Evolutionary conservation across 2,113 vertebrate species (phyloP).

Genomic region (Oceanodroma tethys): DNA sequence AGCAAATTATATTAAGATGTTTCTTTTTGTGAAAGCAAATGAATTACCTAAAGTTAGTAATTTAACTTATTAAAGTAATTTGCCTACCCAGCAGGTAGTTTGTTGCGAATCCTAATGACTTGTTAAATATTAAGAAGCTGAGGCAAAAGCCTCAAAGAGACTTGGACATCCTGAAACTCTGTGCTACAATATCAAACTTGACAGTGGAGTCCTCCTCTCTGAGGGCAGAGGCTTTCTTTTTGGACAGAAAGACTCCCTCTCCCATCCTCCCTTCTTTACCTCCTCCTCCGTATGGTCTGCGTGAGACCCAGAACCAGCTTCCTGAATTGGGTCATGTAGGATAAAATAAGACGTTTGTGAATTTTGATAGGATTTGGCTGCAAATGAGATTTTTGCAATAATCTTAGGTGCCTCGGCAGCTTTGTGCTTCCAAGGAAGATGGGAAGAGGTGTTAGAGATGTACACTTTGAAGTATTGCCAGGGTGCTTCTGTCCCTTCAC

Average conservation of each 20-base stretch:
- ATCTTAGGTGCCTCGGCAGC: neutral
- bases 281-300: neutral
- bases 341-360: neutral
- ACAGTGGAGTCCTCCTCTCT: neutral
- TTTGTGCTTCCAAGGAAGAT: neutral
- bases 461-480: neutral
- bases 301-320: neutral
- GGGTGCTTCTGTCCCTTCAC: neutral
- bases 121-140: constrained; percentile 34
- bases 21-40: constrained; percentile 34
- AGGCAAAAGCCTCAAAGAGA: neutral
- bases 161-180: neutral
- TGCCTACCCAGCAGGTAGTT: constrained; percentile 50
- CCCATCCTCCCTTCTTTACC: neutral
- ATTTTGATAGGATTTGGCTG: neutral
- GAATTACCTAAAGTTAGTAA: constrained; percentile 33
- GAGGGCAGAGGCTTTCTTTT: too few species aligned
- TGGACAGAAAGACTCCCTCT: neutral
- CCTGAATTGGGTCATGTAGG: neutral
- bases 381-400: neutral
- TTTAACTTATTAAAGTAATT: constrained; percentile 58
- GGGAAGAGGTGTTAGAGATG: neutral
- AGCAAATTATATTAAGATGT: constrained; percentile 24
- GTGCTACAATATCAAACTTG: fast-evolving
- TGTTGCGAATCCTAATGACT: constrained; percentile 2